Evolutionary conservation across 1,140 invertebrate species (phyloP).

Genomic region (Mizuhopecten yessoensis): DNA sequence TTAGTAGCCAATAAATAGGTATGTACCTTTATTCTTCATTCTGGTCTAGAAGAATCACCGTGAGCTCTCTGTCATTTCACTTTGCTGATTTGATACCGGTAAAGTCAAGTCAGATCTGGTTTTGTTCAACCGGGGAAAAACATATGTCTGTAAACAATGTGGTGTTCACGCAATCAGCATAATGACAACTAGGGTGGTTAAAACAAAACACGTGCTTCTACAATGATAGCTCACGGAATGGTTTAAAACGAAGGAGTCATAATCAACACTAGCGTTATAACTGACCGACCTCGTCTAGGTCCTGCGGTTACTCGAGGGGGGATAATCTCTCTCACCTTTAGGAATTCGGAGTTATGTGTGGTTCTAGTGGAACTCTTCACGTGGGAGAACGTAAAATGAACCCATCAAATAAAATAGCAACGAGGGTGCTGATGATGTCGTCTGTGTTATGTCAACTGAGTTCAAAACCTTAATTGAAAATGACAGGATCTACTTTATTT

Average conservation of each 20-base stretch:
- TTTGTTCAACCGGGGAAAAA: too few relatives aligned
- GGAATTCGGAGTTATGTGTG: not conserved
- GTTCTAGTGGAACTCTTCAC: not conserved
- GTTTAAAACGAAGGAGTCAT: not conserved
- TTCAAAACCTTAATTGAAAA: not conserved
- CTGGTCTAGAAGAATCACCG: too few relatives aligned
- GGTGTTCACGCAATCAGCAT: conserved; percentile 30
- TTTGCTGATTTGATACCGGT: too few relatives aligned
- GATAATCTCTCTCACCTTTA: conserved; percentile 20
- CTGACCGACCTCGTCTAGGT: not conserved
- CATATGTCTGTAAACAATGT: not conserved
- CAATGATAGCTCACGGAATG: not conserved
- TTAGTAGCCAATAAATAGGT: too few relatives aligned
- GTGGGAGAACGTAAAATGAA: conserved; percentile 30
- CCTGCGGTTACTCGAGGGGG: not conserved
- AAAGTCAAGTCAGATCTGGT: too few relatives aligned
- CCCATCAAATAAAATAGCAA: conserved; percentile 14
- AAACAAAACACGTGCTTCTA: conserved; percentile 16
- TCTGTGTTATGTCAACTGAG: not conserved
- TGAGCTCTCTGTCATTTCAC: too few relatives aligned
- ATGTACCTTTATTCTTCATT: too few relatives aligned
- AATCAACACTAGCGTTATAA: not conserved
- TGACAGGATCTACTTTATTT: conserved; percentile 23
- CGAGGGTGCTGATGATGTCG: conserved; percentile 14
- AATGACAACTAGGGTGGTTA: not conserved